Conservation (phyloP, 2,797 vertebrate species). For the Zalophus californianus region DNA sequence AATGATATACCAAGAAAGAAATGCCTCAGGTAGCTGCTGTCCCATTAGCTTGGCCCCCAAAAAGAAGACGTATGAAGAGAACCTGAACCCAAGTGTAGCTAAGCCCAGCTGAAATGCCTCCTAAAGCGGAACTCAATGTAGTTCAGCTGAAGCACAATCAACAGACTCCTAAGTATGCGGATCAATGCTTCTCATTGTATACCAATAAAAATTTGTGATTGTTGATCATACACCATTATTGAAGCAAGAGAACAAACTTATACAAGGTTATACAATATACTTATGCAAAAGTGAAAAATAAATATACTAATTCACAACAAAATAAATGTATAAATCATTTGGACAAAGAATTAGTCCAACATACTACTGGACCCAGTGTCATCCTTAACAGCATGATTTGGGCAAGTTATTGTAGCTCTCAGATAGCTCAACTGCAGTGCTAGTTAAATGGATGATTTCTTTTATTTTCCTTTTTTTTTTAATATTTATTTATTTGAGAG, state of each 20-base stretch:
- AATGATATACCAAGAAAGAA: neutral
- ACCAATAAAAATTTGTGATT: neutral
- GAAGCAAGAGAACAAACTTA: neutral
- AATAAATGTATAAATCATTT: neutral
- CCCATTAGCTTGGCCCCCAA: neutral
- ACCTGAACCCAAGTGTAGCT: neutral
- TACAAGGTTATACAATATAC: neutral
- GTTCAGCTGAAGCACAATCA: neutral
- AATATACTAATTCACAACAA: neutral
- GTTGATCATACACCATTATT: neutral
- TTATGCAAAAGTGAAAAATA: neutral
- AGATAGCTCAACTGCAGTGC: neutral
- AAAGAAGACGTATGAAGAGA: neutral
- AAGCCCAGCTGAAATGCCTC: neutral
- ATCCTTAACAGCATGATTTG: neutral
- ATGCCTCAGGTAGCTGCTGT: neutral
- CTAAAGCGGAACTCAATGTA: neutral
- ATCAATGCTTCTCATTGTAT: neutral
- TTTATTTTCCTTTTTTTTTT: neutral
- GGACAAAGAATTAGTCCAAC: neutral
- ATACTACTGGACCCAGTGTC: neutral
- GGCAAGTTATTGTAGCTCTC: neutral
- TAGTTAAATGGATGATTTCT: neutral
- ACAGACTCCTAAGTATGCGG: neutral
- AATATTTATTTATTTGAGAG: neutral